phyloP scores from a whole-genome alignment of 2,113 vertebrate genomes.

The Pterocles orientalis region DNA sequence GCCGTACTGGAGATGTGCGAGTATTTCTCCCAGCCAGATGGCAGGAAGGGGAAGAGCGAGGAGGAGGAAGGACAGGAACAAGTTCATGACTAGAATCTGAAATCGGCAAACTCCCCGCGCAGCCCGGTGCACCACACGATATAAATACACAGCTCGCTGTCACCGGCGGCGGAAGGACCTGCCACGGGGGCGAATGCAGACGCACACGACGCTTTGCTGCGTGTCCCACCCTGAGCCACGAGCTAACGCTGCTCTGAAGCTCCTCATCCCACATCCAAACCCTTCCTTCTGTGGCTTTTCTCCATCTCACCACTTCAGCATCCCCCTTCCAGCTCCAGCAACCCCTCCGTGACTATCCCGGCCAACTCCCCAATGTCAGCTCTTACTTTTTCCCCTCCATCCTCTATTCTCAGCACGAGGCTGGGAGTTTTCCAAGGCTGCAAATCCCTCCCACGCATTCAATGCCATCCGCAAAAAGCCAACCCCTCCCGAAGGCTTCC shows the following conservation, averaged over 20 bases:
- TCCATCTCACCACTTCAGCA: background rate
- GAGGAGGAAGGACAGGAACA: conserved; percentile 31
- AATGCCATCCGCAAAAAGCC: background rate
- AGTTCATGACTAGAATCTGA: background rate
- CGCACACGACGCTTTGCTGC: rapidly evolving
- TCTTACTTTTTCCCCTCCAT: background rate
- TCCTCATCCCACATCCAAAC: background rate
- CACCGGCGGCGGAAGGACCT: background rate
- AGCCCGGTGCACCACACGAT: background rate
- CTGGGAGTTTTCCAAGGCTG: background rate
- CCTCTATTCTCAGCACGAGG: background rate
- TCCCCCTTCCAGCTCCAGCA: background rate
- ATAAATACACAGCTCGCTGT: background rate
- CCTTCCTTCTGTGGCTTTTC: rapidly evolving
- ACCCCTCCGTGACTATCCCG: rapidly evolving
- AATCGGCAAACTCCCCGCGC: background rate
- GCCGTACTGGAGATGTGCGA: background rate
- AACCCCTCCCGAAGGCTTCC: background rate
- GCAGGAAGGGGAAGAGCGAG: background rate
- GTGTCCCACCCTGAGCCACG: background rate
- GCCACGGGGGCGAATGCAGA: background rate
- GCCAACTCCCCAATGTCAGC: background rate
- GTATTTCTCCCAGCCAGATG: conserved; percentile 24
- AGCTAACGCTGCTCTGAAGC: rapidly evolving
- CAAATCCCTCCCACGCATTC: background rate